Percentiles rank a stretch among this genome's conserved stretches.
Conservation (phyloP, 2,113 vertebrate species). For the Daphoenositta chrysoptera region DNA sequence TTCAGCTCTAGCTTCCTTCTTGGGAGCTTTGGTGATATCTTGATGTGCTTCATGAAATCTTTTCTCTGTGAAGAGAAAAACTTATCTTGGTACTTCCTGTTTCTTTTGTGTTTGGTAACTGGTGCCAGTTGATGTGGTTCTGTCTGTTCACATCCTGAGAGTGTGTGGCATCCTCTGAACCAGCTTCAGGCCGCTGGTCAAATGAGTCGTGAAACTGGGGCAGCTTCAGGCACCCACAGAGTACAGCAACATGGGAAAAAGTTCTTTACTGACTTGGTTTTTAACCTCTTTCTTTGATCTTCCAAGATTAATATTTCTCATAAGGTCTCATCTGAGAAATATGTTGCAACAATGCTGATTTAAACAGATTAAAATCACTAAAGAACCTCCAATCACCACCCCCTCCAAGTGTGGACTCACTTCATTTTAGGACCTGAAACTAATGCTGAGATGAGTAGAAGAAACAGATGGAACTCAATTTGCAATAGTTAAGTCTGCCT, state of each 20-base stretch:
- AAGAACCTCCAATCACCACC: neutral
- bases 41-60: neutral
- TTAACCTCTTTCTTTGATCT: neutral
- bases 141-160: neutral
- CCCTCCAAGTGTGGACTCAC: neutral
- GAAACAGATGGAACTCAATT: neutral
- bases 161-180: neutral
- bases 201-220: fast-evolving
- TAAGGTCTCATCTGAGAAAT: neutral
- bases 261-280: neutral
- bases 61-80: neutral
- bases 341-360: neutral
- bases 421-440: neutral
- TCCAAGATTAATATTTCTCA: neutral
- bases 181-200: neutral
- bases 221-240: neutral
- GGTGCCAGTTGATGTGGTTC: neutral
- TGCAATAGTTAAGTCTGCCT: neutral
- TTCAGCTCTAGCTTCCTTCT: neutral
- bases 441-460: neutral
- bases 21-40: neutral
- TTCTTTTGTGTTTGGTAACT: neutral
- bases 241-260: neutral
- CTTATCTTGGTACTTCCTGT: neutral
- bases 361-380: neutral